Conservation (phyloP, 2,797 vertebrate genomes). For the Chiroxiphia lanceolata region DNA sequence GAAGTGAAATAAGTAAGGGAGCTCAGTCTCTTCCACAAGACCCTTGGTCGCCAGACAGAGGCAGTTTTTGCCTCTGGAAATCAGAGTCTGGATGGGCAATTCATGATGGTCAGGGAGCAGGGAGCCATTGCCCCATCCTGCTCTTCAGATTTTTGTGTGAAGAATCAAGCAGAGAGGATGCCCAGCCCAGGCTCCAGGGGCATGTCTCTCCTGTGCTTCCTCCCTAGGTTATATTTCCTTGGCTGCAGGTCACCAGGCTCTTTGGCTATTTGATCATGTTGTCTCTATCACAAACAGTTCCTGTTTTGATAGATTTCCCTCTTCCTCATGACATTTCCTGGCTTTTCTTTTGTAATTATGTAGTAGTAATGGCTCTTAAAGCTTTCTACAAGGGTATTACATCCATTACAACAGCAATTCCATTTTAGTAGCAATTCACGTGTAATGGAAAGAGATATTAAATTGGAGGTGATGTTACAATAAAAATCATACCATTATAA, state of each 20-base stretch:
- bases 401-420: conserved; percentile 49
- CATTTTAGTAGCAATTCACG: conserved; percentile 60
- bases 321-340: neutral
- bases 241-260: neutral
- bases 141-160: neutral
- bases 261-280: neutral
- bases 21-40: neutral
- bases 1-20: neutral
- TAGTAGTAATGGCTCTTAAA: conserved; percentile 36
- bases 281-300: neutral
- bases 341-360: conserved; percentile 28
- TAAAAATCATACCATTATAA: conserved; percentile 53
- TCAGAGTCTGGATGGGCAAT: neutral
- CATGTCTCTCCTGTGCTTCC: neutral
- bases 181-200: no score
- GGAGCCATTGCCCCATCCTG: neutral
- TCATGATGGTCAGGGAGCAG: neutral
- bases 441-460: conserved; percentile 59
- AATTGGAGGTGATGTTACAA: conserved; percentile 56
- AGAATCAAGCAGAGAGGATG: neutral
- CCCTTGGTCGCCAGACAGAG: neutral
- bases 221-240: neutral
- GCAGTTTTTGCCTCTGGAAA: neutral
- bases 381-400: conserved; percentile 36
- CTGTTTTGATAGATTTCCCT: neutral